A percentile compares a stretch with the other conserved stretches of the same genome.
phyloP scores from a whole-genome alignment of 2,888 invertebrate species.

The Eupithecia exiguata region DNA sequence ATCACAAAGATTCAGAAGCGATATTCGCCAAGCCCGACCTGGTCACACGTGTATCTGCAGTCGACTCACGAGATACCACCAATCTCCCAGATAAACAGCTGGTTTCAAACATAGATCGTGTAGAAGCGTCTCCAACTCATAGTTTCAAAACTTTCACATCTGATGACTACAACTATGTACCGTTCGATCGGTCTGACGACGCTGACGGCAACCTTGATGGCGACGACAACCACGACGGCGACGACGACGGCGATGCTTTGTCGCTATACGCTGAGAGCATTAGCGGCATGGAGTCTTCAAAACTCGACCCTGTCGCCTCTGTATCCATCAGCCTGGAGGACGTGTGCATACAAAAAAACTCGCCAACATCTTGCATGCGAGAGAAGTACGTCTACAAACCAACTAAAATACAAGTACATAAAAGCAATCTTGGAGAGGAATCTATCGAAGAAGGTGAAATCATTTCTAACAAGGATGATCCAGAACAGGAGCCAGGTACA shows the following conservation, averaged over 20 bases:
- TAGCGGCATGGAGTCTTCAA: slow-evolving; percentile 63
- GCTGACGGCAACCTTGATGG: slow-evolving; percentile 69
- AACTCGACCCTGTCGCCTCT: slow-evolving; percentile 5
- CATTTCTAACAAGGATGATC: neutral
- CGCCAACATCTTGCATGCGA: neutral
- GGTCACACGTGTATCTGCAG: neutral
- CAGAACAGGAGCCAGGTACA: neutral
- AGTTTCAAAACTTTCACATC: slow-evolving; percentile 6
- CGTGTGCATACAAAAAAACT: slow-evolving; percentile 11
- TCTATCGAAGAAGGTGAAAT: neutral
- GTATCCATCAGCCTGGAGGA: slow-evolving; percentile 15
- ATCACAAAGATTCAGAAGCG: neutral
- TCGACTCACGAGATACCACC: neutral
- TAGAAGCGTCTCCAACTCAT: neutral
- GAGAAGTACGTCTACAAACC: slow-evolving; percentile 26
- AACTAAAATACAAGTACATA: slow-evolving; percentile 15
- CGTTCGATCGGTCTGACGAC: slow-evolving; percentile 52
- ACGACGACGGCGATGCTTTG: slow-evolving; percentile 69
- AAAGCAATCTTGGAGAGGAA: neutral
- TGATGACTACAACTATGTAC: slow-evolving; percentile 29
- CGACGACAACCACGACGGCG: slow-evolving; percentile 52
- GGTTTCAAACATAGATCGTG: neutral
- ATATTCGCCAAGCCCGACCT: neutral
- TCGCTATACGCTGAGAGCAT: slow-evolving; percentile 75
- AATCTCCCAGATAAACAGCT: neutral